Evolutionary conservation across 2,888 invertebrate genomes (phyloP), one percentile per base, ranked within the genome.

Genomic region (Lasioglossum villosulum): DNA sequence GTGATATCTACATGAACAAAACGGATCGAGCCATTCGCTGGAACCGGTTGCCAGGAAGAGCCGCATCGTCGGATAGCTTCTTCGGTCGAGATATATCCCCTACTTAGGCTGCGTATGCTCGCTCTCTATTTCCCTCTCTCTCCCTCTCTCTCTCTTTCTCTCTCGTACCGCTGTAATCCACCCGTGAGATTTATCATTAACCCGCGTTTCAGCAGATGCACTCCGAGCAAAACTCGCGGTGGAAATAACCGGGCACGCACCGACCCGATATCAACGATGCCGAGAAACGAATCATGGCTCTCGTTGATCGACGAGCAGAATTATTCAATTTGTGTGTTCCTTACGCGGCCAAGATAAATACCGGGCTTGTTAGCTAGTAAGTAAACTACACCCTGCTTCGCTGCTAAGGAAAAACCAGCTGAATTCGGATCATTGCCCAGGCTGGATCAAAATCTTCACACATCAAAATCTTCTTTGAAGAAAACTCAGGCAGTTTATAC

Each of bases 11-110:
- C 89, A 83, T 84, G 90, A 90, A 90, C 82, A 91, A 90, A 90
- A 90, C 88, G 90, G 90, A 90, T 90, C 90, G 81, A 87, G 90
- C 86, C 87, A 87, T 87, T 90, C 84, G 84, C 86, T 79, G 86
- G 89, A 90, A 90, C 90, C 90, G 90, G 90, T 90, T 90, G 89
- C 88, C 88, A 90, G 90, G 90, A 90, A 90, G 90, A 66, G 34
- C 84, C 75, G 82, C 78, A 76, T 71, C 87, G 66, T 70, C 77
- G 82, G 82, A 79, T 88, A 88, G 85, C 85, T 81, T 80, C 82
- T 82, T 72, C 89, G 73, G n/a, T 71, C 74, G 86, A 90, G 83
- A 86, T 88, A 89, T 89, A 89, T 89, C 90, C 89, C 66, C 86
- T 90, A 84, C 90, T 88, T 88, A 86, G 72, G 56, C 75, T n/a